Evolutionary conservation across 2,113 vertebrate species (phyloP).

Genomic region (Polypterus bichir): DNA sequence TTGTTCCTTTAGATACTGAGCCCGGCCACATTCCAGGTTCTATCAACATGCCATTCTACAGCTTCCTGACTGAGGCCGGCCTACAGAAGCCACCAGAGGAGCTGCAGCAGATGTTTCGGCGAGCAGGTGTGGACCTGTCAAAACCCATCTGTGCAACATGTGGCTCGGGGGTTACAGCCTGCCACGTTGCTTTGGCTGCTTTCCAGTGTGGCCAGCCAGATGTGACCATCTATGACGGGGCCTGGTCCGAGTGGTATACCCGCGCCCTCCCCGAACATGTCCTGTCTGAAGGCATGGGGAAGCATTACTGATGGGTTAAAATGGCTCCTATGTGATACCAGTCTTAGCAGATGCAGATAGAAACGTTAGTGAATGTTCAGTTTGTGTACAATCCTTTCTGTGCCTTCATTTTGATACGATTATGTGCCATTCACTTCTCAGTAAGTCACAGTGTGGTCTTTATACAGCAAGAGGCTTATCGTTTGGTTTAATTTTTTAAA

Average conservation of each 20-base stretch:
- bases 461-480: too few relatives aligned
- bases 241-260: constrained; percentile 88
- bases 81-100: constrained; percentile 55
- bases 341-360: background rate
- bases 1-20: constrained; percentile 51
- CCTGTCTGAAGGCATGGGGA: constrained; percentile 67
- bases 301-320: constrained; percentile 39
- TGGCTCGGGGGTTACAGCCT: constrained; percentile 85
- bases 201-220: constrained; percentile 70
- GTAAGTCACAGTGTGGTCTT: too few relatives aligned
- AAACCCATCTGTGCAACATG: constrained; percentile 55
- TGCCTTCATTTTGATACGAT: too few relatives aligned
- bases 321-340: background rate
- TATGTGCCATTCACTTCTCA: too few relatives aligned
- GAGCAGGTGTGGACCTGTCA: constrained; percentile 54
- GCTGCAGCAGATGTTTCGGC: constrained; percentile 57
- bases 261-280: constrained; percentile 62
- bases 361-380: too few relatives aligned
- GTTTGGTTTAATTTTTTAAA: too few relatives aligned
- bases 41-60: constrained; percentile 70
- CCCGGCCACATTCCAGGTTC: constrained; percentile 77
- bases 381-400: too few relatives aligned
- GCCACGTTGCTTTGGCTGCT: constrained; percentile 70
- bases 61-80: constrained; percentile 64
- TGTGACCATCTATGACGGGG: constrained; percentile 70